phyloP scores from a whole-genome alignment of 2,113 vertebrate species.

The Ellobius talpinus region DNA sequence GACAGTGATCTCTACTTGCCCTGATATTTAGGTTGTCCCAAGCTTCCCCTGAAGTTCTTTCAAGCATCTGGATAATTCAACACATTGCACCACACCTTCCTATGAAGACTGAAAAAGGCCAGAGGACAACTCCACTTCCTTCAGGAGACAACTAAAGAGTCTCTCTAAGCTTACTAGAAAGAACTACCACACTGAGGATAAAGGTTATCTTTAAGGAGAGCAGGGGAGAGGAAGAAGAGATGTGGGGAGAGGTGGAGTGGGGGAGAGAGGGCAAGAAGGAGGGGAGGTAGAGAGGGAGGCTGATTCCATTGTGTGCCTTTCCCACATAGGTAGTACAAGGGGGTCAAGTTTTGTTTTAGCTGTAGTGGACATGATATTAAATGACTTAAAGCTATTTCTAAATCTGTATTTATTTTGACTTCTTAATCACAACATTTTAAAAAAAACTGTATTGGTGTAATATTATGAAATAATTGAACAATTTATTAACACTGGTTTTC shows the following conservation, averaged over 20 bases:
- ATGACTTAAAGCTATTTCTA: slow-evolving; percentile 9
- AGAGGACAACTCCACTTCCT: slow-evolving; percentile 74
- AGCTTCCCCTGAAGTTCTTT: slow-evolving; percentile 69
- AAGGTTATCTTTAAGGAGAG: slow-evolving; percentile 65
- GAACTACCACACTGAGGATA: slow-evolving; percentile 67
- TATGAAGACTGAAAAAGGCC: slow-evolving; percentile 69
- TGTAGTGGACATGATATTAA: not conserved
- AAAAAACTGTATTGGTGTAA: not conserved
- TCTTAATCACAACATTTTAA: slow-evolving; percentile 38
- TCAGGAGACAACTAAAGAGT: slow-evolving; percentile 75
- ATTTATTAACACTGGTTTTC: not conserved
- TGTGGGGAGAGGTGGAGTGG: not conserved
- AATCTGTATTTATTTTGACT: slow-evolving; percentile 42
- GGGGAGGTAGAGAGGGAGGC: not conserved
- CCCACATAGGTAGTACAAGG: not conserved
- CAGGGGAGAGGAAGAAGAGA: not conserved
- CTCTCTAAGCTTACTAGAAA: slow-evolving; percentile 23
- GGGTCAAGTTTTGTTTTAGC: not conserved
- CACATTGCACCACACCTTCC: slow-evolving; percentile 70
- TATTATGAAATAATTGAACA: not conserved
- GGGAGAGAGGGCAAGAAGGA: not conserved
- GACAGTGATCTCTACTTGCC: not conserved
- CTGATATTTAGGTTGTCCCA: slow-evolving; percentile 54
- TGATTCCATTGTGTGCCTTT: not conserved
- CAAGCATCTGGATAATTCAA: slow-evolving; percentile 70